A percentile compares a stretch with the other conserved stretches of the same genome.
Conservation (phyloP, 2,888 invertebrate genomes). For the Prosopocoilus inquinatus region DNA sequence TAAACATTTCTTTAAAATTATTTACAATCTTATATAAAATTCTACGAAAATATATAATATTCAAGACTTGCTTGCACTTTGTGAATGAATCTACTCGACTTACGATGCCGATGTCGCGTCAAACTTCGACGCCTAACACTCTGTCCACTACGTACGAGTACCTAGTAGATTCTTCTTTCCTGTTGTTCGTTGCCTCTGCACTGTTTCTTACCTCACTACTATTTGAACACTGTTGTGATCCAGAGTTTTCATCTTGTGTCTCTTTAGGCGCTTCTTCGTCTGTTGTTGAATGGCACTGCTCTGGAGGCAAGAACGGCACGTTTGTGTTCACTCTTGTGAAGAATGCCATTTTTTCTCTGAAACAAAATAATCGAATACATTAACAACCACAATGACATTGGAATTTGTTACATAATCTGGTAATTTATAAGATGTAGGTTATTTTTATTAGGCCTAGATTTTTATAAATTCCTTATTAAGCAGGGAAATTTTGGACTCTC, state of each 20-base stretch:
- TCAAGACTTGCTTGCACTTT: too few species aligned
- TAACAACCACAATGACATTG: too few species aligned
- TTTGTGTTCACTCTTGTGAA: conserved; percentile 80
- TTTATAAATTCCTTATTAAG: too few species aligned
- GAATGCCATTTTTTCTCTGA: conserved; percentile 95
- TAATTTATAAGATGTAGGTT: too few species aligned
- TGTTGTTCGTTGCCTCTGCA: conserved; percentile 49
- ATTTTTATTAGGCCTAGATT: too few species aligned
- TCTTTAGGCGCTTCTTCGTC: conserved; percentile 35
- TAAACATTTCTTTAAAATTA: too few species aligned
- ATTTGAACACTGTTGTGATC: conserved; percentile 28
- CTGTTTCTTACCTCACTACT: conserved; percentile 34
- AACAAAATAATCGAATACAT: too few species aligned
- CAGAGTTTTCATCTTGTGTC: conserved; percentile 16
- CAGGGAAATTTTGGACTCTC: too few species aligned
- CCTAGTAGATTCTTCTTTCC: conserved; percentile 51
- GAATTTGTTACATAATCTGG: too few species aligned
- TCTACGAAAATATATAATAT: too few species aligned
- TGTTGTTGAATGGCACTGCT: conserved; percentile 52
- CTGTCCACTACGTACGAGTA: conserved; percentile 83
- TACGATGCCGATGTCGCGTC: conserved; percentile 36
- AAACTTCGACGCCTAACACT: conserved; percentile 82
- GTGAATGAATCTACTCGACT: too few species aligned
- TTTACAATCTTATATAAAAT: too few species aligned
- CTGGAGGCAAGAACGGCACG: conserved; percentile 73